These are phyloP conservation scores for Eulemur rubriventer DNA, from an alignment of 2,797 vertebrate species.

Conservation along the genomic window DNA sequence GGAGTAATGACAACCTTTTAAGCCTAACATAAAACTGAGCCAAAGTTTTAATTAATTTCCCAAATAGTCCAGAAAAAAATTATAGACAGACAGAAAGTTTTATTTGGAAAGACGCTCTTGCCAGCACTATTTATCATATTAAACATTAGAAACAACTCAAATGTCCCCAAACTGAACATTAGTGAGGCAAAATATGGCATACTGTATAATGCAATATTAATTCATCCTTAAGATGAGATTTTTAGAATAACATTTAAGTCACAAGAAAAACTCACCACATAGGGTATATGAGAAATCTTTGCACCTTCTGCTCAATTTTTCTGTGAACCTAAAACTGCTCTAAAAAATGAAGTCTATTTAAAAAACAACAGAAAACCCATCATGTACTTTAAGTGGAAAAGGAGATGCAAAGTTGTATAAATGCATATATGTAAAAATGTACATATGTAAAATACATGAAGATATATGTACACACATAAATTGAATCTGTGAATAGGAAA, in stretches of 20 bases:
- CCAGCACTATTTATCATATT: background rate
- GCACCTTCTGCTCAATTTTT: background rate
- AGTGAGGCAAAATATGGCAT: background rate
- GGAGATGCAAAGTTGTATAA: background rate
- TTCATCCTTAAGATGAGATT: background rate
- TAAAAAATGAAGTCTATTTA: background rate
- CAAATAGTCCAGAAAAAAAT: slow-evolving; percentile 10
- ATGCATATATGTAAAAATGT: background rate
- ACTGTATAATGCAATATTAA: background rate
- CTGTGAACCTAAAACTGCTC: background rate
- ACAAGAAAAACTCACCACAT: background rate
- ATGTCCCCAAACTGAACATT: background rate
- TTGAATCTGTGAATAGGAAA: background rate
- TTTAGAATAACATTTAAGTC: background rate
- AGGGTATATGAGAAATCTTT: background rate
- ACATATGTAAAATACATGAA: background rate
- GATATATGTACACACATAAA: background rate
- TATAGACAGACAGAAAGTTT: slow-evolving; percentile 8
- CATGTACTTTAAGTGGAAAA: background rate
- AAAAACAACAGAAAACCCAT: background rate
- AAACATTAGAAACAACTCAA: background rate
- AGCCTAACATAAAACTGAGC: background rate
- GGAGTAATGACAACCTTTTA: background rate
- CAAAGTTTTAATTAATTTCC: slow-evolving; percentile 2
- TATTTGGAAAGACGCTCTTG: background rate